Evolutionary conservation across 2,797 vertebrate genomes (phyloP), one percentile per base, ranked within the genome.

Genomic region (Cichlasoma orientale): DNA sequence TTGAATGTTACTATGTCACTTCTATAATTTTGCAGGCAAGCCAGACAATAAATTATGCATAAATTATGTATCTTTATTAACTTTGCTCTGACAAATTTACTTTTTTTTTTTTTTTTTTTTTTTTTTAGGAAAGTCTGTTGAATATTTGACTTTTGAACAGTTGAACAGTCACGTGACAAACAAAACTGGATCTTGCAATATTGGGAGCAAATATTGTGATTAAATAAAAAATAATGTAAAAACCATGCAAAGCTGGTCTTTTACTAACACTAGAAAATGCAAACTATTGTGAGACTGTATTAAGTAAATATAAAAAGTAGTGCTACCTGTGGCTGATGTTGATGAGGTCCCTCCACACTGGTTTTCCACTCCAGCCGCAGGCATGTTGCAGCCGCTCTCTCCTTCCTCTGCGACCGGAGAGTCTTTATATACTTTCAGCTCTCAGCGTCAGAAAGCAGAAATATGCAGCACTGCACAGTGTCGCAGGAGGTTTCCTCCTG

Each of bases 401-500:
- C 36, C 55, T 12, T 54, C 55, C 74, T 23, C 33, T 73, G 7
- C 38, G 19, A 74, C 12, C n/a, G 1, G 31, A 74, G 31, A 74
- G 25, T 16, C 75, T 70, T 86, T 82, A 86, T 83, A 92, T 88
- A 92, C 86, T 63, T 78, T 79, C 76, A 75, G 55, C 71, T 3
- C 77, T 53, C 55, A 71, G 72, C 55, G 9, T 69, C 12, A 18
- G 44, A 21, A n/a, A n/a, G 7, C 55, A 33, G 33, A 8, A 18
- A 21, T 7, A 53, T 9, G 77, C 71, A 55, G 47, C 56, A 63
- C 88, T 41, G 66, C 82, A 82, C 41, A 13, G 77, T 70, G 71
- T 12, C 90, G 72, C 55, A 89, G 87, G 88, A 68, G 41, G 82
- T 88, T 91, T 90, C 72, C 94, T 70, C 25, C 14, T 50, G 57